Conservation (phyloP, 2,888 invertebrate genomes). For the Volucella inanis region DNA sequence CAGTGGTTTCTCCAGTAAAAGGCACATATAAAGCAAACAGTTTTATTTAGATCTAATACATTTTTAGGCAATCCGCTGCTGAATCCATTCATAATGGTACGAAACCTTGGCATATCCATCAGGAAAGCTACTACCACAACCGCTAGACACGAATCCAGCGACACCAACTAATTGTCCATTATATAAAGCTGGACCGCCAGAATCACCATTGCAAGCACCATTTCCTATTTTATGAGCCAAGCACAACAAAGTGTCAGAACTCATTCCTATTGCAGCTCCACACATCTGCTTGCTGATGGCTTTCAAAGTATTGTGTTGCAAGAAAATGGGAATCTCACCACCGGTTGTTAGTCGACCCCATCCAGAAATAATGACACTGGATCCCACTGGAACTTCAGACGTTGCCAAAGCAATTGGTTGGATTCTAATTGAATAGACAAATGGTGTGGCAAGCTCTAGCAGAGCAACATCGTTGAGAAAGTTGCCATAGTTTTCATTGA, state of each 20-base stretch:
- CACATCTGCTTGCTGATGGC: conserved; percentile 77
- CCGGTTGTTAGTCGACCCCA: conserved; percentile 78
- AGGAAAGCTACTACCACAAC: conserved; percentile 78
- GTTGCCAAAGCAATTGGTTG: conserved; percentile 78
- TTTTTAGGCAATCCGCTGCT: conserved; percentile 52
- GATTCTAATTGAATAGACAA: conserved; percentile 76
- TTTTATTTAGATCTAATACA: too few species aligned
- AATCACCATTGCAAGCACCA: conserved; percentile 81
- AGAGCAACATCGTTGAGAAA: conserved; percentile 79
- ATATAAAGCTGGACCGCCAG: conserved; percentile 80
- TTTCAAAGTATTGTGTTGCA: conserved; percentile 78
- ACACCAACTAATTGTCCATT: conserved; percentile 79
- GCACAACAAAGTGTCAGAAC: conserved; percentile 78
- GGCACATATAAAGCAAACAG: too few species aligned
- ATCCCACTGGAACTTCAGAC: conserved; percentile 75
- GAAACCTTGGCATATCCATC: conserved; percentile 80
- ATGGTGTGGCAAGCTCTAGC: conserved; percentile 77
- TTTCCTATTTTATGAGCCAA: conserved; percentile 76
- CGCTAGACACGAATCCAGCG: conserved; percentile 78
- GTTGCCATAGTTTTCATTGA: conserved; percentile 77
- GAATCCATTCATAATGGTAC: conserved; percentile 78
- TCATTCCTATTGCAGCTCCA: conserved; percentile 68
- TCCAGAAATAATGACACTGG: conserved; percentile 77
- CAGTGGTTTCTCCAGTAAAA: too few species aligned
- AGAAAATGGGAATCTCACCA: conserved; percentile 76